Conservation (phyloP, 2,797 vertebrate genomes). For the Pangasius krempfi region DNA sequence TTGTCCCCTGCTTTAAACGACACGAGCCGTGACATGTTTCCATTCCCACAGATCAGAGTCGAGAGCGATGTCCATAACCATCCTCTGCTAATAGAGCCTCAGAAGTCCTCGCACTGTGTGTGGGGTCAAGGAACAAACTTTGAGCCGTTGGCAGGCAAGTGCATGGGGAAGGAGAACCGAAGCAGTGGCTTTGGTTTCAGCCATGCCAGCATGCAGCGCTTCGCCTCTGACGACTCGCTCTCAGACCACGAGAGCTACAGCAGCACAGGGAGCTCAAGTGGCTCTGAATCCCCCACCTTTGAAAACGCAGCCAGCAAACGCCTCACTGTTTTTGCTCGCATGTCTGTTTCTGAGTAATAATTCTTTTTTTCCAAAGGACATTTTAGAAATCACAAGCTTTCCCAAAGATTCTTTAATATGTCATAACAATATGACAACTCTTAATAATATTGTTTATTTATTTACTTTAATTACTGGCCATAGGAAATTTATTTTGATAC, state of each 20-base stretch:
- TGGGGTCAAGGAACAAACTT: slow-evolving; percentile 77
- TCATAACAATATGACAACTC: slow-evolving; percentile 63
- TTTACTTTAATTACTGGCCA: slow-evolving; percentile 59
- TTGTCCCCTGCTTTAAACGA: slow-evolving; percentile 75
- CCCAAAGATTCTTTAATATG: slow-evolving; percentile 21
- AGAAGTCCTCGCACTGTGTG: slow-evolving; percentile 70
- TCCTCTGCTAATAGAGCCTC: slow-evolving; percentile 70
- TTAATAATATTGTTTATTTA: slow-evolving; percentile 71
- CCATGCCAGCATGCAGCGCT: slow-evolving; percentile 70
- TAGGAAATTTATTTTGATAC: slow-evolving; percentile 69
- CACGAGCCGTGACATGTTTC: slow-evolving; percentile 65
- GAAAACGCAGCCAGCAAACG: slow-evolving; percentile 73
- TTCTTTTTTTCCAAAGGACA: not conserved
- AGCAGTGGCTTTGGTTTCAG: slow-evolving; percentile 32
- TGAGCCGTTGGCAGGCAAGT: slow-evolving; percentile 49
- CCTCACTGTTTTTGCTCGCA: slow-evolving; percentile 81
- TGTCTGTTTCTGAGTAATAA: slow-evolving; percentile 82
- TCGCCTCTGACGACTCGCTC: slow-evolving; percentile 82
- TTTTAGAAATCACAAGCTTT: slow-evolving; percentile 15
- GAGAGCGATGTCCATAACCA: slow-evolving; percentile 69
- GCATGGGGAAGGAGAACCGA: slow-evolving; percentile 60
- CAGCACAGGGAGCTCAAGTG: slow-evolving; percentile 79
- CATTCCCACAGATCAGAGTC: slow-evolving; percentile 67
- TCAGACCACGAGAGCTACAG: slow-evolving; percentile 82
- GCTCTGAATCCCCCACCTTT: slow-evolving; percentile 82